Evolutionary conservation across 1,140 invertebrate species (phyloP).

Genomic region (Drosophila aff.): DNA sequence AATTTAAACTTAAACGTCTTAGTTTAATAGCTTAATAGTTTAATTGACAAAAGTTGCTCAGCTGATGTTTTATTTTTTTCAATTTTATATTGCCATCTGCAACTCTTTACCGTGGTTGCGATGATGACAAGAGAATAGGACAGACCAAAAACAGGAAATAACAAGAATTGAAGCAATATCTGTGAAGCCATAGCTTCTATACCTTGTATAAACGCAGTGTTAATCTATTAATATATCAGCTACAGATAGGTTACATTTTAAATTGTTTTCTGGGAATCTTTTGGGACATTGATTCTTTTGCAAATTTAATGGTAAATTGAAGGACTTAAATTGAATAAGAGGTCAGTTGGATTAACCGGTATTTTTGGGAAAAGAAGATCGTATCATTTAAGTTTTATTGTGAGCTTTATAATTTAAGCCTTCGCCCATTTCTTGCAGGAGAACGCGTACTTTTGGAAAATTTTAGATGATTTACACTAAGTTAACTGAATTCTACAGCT

Average conservation of each 20-base stretch:
- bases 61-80: background rate
- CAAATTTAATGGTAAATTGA: background rate
- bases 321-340: background rate
- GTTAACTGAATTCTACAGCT: no score
- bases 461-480: no score
- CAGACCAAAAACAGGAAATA: conserved; percentile 21
- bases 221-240: background rate
- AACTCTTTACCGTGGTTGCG: conserved; percentile 19
- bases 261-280: background rate
- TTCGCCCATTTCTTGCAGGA: no score
- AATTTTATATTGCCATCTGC: background rate
- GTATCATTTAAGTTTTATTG: no score
- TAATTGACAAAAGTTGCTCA: background rate
- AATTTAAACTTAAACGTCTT: background rate
- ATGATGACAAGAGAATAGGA: conserved; percentile 22
- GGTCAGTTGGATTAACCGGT: background rate
- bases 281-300: background rate
- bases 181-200: background rate
- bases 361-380: background rate
- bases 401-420: no score
- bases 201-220: background rate
- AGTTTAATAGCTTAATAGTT: background rate
- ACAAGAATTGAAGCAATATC: background rate
- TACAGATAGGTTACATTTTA: background rate
- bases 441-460: no score